Base-by-base conservation (phyloP, 2,113 vertebrate genomes). In the Fregetta grallaria region DNA sequence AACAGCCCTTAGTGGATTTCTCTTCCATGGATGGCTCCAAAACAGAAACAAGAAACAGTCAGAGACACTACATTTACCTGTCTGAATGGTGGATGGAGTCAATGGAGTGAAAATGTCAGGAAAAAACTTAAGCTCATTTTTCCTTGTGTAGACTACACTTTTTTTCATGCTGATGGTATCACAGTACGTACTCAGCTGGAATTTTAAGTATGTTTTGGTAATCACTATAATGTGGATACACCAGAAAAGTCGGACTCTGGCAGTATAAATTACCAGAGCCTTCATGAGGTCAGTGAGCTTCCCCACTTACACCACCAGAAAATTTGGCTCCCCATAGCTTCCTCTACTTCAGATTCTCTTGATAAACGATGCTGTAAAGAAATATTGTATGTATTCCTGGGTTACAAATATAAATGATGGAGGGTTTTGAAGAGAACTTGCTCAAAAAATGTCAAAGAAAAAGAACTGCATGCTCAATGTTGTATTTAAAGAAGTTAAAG, bases 231-330 rank as follows among this genome's bases (percentile, higher is more conserved):
- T 76, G 40, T 80, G 27, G 32, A 63, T 75, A 59, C 36, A 53
- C 19, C 63, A 74, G 58, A 75, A 61, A 52, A 68, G 34, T 67
- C 5, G 5, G 63, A 32, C 17, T 52, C 36, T 13, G 29, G 11
- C 32, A 56, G 7, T 44, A 27, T 88, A 76, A 95, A 91, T 90
- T 68, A 21, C 17, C 30, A 88, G 61, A 88, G 9, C n/a, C 62
- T 94, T 92, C 72, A 45, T 86, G 86, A 84, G 29, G n/a, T 94
- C 67, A 79, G 27, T 88, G 90, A 96, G 15, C 58, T 95, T 91
- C 15, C 55, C 50, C 66, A 40, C 26, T n/a, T 76, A 67, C 61
- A 84, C 53, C 34, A 83, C 49, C 44, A 77, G 75, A 90, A 92
- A 91, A 94, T 90, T 76, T 76, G 71, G 17, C n/a, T 88, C 49